Base-by-base conservation (phyloP, 2,888 invertebrate species). In the Macaria notata region DNA sequence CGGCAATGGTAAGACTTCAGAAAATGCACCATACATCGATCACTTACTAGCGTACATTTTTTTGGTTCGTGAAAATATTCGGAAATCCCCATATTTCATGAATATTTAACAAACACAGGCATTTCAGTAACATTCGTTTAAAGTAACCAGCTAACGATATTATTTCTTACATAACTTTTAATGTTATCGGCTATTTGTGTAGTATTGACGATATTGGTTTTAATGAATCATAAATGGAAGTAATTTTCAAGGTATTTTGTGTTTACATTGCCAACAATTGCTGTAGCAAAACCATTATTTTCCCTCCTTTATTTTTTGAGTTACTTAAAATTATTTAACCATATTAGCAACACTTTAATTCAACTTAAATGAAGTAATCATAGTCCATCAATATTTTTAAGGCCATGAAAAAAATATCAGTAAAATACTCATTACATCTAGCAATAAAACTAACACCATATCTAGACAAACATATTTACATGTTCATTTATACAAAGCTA, bases 401-500 rank as follows among this genome's bases (percentile, higher is more conserved):
- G 19, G 19, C 19, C 19, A 19, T 19, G 19, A 2, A 19, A 19
- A 19, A 19, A 19, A 19, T 19, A 19, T 19, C 19, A 19, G 19
- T 19, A 19, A 19, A 19, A 19, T 19, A 19, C 19, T 19, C 19
- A 19, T 19, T 2, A 1, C 19, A 19, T 19, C 19, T 19, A 19
- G 19, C 19, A 19, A 19, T 19, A 19, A 19, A 19, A 19, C 19
- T 1, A 36, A 44, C 19, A 46, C 45, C 33, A 1, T 36, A 36
- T 36, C 33, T 36, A 36, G 33, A 36, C 33, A 36, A 43, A 44
- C 36, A 43, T 58, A 61, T 61, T 59, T 52, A 54, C 53, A 44
- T 8, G 53, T 41, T 9, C 41, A 55, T 62, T 60, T 62, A 57
- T 60, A 59, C 61, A 62, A 62, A 54, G 55, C 63, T 61, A 67